Evolutionary conservation across 2,113 vertebrate species (phyloP), one percentile per base, ranked within the genome.

Genomic region (Brachyhypopomus occidentalis): DNA sequence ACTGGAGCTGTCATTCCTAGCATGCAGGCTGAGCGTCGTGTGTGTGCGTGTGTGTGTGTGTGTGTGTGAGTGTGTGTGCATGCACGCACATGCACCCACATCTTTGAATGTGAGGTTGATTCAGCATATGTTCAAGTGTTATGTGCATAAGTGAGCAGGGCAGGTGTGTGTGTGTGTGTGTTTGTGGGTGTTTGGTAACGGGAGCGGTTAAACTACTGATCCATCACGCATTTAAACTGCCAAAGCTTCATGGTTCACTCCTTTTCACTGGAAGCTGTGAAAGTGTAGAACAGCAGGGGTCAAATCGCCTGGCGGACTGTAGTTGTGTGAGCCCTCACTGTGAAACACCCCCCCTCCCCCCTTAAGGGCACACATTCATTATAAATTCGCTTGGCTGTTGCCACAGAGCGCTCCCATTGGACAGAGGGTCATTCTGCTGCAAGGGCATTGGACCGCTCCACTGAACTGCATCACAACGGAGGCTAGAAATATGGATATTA

Each of bases 141-240:
- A 30, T 30, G 30, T 30, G 30, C 30, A 30, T 30, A 30, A 30
- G 30, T 30, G 30, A 30, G 30, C 30, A 30, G 30, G 30, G 3
- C 30, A 30, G 30, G 30, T 30, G 30, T 30, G 30, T 30, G 55
- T 59, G 58, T 59, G 12, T 73, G 25, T 73, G 25, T 73, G 55
- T 70, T 22, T 59, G 7, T 78, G 69, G 70, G 34, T 63, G 38
- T 70, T 3, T 64, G 38, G 48, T 69, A 71, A 70, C 60, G 77
- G 58, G 20, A 70, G 34, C 77, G 70, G 64, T 71, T 78, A 78
- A 78, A 79, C 77, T 60, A 64, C 69, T 79, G 77, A 79, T 79
- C 77, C 66, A 71, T 79, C 34, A 59, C 77, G 27, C 64, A 58
- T 71, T 79, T 79, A 71, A 71, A 79, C 30, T 25, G 52, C 41